These are phyloP conservation scores for Gymnosoma rotundatum DNA, from an alignment of 2,888 invertebrate genomes.

Conservation along the genomic window DNA sequence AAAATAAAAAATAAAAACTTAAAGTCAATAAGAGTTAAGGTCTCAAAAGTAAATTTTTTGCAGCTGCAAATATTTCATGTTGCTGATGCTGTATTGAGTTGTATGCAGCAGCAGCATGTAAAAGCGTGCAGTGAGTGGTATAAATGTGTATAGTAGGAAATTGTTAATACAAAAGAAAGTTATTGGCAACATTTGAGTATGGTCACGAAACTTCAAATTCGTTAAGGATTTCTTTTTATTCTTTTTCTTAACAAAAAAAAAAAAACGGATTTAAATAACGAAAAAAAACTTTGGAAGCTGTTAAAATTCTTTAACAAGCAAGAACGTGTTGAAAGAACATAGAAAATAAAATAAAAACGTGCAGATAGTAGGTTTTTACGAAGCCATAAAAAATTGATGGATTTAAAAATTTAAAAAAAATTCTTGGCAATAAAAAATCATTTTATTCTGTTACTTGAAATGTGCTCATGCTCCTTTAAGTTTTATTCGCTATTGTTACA, in stretches of 20 bases:
- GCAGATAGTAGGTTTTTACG: background rate
- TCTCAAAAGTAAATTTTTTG: conserved; percentile 63
- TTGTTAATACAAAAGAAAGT: conserved; percentile 61
- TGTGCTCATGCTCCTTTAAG: no score
- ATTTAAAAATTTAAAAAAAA: no score
- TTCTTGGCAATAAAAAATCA: no score
- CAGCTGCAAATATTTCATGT: conserved; percentile 63
- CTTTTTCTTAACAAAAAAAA: background rate
- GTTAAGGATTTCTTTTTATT: conserved; percentile 33
- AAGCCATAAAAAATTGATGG: no score
- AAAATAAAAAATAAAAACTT: conserved; percentile 17
- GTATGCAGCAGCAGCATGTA: conserved; percentile 17
- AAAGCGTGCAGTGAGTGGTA: background rate
- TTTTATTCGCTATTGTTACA: no score
- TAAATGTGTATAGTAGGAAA: conserved; percentile 22
- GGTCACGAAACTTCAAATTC: conserved; percentile 68
- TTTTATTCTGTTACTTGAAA: no score
- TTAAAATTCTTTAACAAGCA: conserved; percentile 35
- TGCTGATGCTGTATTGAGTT: conserved; percentile 29
- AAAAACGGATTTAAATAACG: background rate
- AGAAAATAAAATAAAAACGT: conserved; percentile 11
- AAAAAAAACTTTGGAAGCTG: conserved; percentile 37
- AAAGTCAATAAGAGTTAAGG: conserved; percentile 67
- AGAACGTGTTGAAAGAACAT: conserved; percentile 25
- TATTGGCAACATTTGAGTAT: conserved; percentile 69